Percentiles rank a stretch among this genome's conserved stretches.
phyloP scores from a whole-genome alignment of 2,113 vertebrate species.

The Arizona elegans region DNA sequence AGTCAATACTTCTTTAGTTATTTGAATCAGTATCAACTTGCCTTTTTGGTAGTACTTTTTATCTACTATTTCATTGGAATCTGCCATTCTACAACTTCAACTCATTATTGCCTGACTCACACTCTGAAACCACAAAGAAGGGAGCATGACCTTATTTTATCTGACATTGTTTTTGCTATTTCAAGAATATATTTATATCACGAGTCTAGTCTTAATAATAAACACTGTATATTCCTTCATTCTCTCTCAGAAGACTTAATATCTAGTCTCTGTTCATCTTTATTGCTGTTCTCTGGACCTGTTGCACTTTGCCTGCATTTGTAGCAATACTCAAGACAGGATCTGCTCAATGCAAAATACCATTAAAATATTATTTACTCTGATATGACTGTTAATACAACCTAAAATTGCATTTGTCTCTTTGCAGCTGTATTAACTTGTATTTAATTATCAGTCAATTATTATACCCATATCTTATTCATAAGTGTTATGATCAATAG shows the following conservation, averaged over 20 bases:
- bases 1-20: neutral
- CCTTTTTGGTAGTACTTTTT: neutral
- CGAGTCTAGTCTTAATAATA: neutral
- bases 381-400: neutral
- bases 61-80: neutral
- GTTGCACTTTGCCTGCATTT: neutral
- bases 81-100: neutral
- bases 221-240: neutral
- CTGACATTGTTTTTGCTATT: neutral
- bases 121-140: neutral
- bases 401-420: neutral
- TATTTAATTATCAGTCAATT: neutral
- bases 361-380: neutral
- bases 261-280: neutral
- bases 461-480: neutral
- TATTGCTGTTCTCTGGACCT: neutral
- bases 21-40: neutral
- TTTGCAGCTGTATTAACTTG: neutral
- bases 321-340: neutral
- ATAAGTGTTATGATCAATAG: neutral
- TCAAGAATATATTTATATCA: neutral
- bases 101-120: neutral
- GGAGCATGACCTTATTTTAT: neutral
- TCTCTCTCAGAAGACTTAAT: neutral
- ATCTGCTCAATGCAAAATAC: neutral